Evolutionary conservation across 2,113 vertebrate species (phyloP).

Genomic region (Phycodurus eques): DNA sequence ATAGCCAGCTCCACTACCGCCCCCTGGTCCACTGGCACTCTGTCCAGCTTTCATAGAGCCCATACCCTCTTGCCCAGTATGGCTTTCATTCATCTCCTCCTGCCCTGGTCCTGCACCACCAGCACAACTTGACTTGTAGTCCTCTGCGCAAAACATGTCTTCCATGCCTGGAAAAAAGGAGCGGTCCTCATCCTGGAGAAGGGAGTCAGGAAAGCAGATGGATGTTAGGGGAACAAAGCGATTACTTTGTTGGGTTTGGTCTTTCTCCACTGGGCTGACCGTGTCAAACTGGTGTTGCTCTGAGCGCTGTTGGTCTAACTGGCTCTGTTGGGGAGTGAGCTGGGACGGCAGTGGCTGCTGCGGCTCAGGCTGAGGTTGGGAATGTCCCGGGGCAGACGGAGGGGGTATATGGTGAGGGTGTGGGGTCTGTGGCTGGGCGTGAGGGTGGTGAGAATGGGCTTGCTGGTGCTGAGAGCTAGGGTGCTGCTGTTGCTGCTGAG

Average conservation of each 20-base stretch:
- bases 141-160: slow-evolving; percentile 91
- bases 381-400: slow-evolving; percentile 53
- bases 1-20: slow-evolving; percentile 64
- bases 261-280: slow-evolving; percentile 80
- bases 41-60: slow-evolving; percentile 64
- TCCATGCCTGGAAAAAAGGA: slow-evolving; percentile 95
- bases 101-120: slow-evolving; percentile 76
- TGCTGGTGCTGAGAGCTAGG: slow-evolving; percentile 68
- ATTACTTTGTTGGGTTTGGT: slow-evolving; percentile 72
- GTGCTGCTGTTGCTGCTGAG: slow-evolving; percentile 65
- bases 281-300: slow-evolving; percentile 83
- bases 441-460: slow-evolving; percentile 66
- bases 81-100: slow-evolving; percentile 69
- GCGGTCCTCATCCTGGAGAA: slow-evolving; percentile 89
- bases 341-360: slow-evolving; percentile 68
- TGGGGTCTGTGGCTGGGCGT: slow-evolving; percentile 54
- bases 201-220: slow-evolving; percentile 91
- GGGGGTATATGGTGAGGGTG: slow-evolving; percentile 69
- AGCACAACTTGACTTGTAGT: slow-evolving; percentile 81
- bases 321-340: slow-evolving; percentile 74
- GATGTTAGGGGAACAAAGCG: slow-evolving; percentile 89
- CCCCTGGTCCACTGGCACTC: slow-evolving; percentile 56
- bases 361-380: slow-evolving; percentile 62
- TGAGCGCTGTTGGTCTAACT: slow-evolving; percentile 78
- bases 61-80: slow-evolving; percentile 63